Percentiles rank a stretch among this genome's conserved stretches.
Evolutionary conservation across 2,888 invertebrate genomes (phyloP).

Genomic region (Labia minor): DNA sequence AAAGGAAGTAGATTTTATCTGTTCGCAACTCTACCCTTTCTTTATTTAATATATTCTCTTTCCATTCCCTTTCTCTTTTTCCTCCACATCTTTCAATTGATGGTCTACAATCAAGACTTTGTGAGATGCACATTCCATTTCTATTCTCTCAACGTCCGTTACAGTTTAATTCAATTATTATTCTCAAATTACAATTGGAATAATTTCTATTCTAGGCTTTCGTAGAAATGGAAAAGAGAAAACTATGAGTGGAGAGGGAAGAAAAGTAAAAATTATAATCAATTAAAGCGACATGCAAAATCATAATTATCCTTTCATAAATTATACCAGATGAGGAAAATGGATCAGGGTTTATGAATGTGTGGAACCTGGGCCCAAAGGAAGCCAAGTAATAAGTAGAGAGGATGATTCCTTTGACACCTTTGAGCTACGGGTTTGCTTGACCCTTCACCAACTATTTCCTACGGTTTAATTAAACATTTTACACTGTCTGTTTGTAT

Average conservation of each 20-base stretch:
- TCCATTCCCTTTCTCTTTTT: not conserved
- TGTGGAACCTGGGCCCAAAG: too few species aligned
- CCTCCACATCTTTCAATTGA: not conserved
- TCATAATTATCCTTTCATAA: not conserved
- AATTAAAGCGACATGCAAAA: not conserved
- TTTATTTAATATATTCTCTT: too few species aligned
- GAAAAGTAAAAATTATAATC: not conserved
- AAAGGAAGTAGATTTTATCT: too few species aligned
- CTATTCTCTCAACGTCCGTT: not conserved
- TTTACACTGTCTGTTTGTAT: too few species aligned
- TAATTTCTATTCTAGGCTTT: not conserved
- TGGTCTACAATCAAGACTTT: conserved; percentile 1
- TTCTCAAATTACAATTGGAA: conserved; percentile 13
- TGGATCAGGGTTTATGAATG: too few species aligned
- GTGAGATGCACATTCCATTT: not conserved
- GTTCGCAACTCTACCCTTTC: too few species aligned
- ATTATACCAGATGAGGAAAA: too few species aligned
- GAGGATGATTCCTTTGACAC: too few species aligned
- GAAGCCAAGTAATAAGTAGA: too few species aligned
- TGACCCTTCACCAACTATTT: too few species aligned
- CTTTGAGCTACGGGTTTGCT: too few species aligned
- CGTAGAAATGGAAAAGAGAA: not conserved
- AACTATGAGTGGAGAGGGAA: not conserved
- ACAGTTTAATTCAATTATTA: not conserved
- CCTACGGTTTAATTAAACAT: too few species aligned